A percentile compares a stretch with the other conserved stretches of the same genome.
Conservation (phyloP, 1,140 invertebrate species). For the Aphaenogaster rudis region DNA sequence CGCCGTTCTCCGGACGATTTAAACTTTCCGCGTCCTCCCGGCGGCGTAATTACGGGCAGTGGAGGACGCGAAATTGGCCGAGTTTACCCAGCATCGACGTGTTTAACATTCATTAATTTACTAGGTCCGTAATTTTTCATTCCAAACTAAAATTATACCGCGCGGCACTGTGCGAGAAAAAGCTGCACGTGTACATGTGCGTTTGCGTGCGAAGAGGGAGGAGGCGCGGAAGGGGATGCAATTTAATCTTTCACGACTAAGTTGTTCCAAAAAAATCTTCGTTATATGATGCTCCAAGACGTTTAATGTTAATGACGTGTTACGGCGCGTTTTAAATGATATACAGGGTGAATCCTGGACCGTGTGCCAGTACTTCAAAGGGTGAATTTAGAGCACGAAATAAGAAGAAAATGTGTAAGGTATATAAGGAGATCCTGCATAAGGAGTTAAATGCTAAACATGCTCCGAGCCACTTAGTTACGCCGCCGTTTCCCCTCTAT, state of each 20-base stretch:
- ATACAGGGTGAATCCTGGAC: background rate
- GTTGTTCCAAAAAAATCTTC: background rate
- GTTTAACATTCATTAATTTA: constrained; percentile 47
- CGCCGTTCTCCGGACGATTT: constrained; percentile 12
- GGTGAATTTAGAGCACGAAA: background rate
- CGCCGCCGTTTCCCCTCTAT: background rate
- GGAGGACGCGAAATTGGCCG: constrained; percentile 5
- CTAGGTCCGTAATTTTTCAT: constrained; percentile 40
- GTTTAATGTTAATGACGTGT: constrained; percentile 7
- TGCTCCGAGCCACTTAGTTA: constrained; percentile 43
- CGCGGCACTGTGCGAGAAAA: background rate
- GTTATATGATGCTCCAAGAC: background rate
- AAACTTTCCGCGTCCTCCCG: constrained; percentile 1
- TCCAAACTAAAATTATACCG: constrained; percentile 27
- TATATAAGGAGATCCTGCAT: constrained; percentile 12
- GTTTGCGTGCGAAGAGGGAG: too few relatives aligned
- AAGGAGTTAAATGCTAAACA: constrained; percentile 48
- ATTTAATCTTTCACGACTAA: background rate
- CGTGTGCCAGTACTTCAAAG: background rate
- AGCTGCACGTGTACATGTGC: background rate
- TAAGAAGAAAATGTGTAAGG: background rate
- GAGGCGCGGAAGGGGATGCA: background rate
- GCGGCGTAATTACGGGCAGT: background rate
- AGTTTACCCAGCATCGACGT: constrained; percentile 8
- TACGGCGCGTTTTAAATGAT: background rate